Evolutionary conservation across 2,888 invertebrate genomes (phyloP).

Genomic region (Onthophagus sagittarius): DNA sequence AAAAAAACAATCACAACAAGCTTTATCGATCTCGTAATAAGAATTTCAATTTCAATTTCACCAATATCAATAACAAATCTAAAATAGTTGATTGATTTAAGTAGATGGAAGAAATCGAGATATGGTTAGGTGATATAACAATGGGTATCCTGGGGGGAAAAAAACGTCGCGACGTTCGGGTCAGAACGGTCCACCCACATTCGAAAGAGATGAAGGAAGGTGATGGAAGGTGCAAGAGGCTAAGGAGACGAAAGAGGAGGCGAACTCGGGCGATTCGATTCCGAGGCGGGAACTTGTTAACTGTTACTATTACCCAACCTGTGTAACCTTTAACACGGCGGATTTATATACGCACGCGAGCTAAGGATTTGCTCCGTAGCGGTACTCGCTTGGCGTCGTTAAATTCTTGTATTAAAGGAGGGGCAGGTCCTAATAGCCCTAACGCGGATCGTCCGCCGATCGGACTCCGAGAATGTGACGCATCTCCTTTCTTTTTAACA

Average conservation of each 20-base stretch:
- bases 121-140: not conserved
- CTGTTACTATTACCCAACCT: constrained; percentile 26
- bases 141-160: not conserved
- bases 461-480: not conserved
- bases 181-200: not conserved
- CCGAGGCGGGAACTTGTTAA: constrained; percentile 12
- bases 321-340: constrained; percentile 24
- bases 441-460: not conserved
- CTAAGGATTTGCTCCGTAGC: constrained; percentile 19
- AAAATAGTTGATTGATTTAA: not conserved
- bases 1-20: not conserved
- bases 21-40: not conserved
- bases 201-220: not conserved
- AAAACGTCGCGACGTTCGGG: not conserved
- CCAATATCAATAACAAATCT: not conserved
- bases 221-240: not conserved
- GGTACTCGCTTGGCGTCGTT: constrained; percentile 22
- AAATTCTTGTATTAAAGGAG: constrained; percentile 20
- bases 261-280: not conserved
- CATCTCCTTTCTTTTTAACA: not conserved
- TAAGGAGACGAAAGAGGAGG: not conserved
- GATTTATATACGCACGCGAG: constrained; percentile 24
- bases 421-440: constrained; percentile 15
- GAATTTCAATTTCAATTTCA: not conserved
- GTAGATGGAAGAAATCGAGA: not conserved